These are phyloP conservation scores for Brachionus angularis DNA, from an alignment of 1,140 invertebrate genomes.

Conservation along the genomic window DNA sequence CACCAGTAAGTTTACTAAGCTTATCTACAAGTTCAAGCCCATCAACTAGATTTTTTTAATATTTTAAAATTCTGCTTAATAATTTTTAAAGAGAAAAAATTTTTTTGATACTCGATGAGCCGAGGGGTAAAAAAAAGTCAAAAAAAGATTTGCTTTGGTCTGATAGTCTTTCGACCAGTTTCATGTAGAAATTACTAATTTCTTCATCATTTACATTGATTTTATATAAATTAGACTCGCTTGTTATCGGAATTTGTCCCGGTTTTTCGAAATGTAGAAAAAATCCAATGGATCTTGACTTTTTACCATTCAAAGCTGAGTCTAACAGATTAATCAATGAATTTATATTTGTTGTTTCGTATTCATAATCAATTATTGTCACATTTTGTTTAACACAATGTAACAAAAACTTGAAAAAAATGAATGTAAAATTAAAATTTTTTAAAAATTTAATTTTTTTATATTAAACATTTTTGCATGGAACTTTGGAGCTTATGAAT, in stretches of 20 bases:
- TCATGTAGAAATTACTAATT: conserved; percentile 23
- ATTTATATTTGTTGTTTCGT: not conserved
- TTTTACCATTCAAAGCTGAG: conserved; percentile 11
- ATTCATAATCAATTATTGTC: conserved; percentile 2
- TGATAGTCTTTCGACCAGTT: not conserved
- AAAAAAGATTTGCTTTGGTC: not conserved
- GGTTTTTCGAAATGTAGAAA: conserved; percentile 42
- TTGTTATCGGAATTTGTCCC: conserved; percentile 18
- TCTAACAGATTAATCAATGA: not conserved
- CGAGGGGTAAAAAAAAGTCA: conserved; percentile 28
- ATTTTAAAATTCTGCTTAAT: not conserved
- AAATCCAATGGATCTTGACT: conserved; percentile 16
- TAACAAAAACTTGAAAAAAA: not conserved
- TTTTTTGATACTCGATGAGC: conserved; percentile 31
- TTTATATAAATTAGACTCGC: not conserved
- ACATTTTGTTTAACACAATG: not conserved
- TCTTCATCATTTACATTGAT: conserved; percentile 20
- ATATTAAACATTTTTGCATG: conserved; percentile 6
- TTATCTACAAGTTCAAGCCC: conserved; percentile 18
- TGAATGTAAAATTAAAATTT: not conserved
- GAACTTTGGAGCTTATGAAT: conserved; percentile 19
- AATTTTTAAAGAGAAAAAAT: not conserved
- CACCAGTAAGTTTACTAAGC: not conserved
- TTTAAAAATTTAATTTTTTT: not conserved
- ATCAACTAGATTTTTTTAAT: conserved; percentile 6